Base-by-base conservation (phyloP, 2,113 vertebrate species). In the Rhea americana region DNA sequence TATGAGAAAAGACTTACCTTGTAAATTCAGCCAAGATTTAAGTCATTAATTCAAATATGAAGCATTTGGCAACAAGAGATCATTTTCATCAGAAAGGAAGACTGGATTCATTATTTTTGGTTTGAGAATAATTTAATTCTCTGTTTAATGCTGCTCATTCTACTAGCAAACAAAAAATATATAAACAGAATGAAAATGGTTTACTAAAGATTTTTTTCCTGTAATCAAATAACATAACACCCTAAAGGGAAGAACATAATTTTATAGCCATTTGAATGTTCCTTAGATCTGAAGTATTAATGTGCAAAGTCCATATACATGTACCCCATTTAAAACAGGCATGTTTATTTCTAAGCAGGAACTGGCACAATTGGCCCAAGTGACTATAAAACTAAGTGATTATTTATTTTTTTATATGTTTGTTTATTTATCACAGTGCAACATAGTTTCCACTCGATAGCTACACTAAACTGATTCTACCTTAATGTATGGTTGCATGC, bases 1-100 rank as follows among this genome's bases (percentile, higher is more conserved):
- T 97, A 94, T 97, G 95, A 96, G 96, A 96, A 98, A 96, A 95
- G 87, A 92, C 94, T 96, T 97, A 96, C 88, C 94, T 96, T 93
- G 50, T 90, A 95, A 94, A 70, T 73, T 77, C 9, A 11, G 92
- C 95, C 95, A 98, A 97, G 81, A 93, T 87, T 95, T 82, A 93
- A 95, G 81, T 73, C 87, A 91, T 96, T 98, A 96, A 96, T 97
- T 97, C 94, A 97, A 87, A 97, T 55, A 3, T 95, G 94, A 97
- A 97, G 58, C 91, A 95, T 97, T 96, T 97, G 96, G 96, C 95
- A 97, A 80, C 55, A 85, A 70, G 92, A 94, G 61, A 94, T 85
- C 47, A 78, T 92, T 97, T 96, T 96, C 74, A 93, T 94, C 61
- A 91, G 87, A 95, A 97, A 96, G 93, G 89, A 97, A 97, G 71